Base-by-base conservation (phyloP, 2,797 vertebrate species). In the Hipposideros larvatus region DNA sequence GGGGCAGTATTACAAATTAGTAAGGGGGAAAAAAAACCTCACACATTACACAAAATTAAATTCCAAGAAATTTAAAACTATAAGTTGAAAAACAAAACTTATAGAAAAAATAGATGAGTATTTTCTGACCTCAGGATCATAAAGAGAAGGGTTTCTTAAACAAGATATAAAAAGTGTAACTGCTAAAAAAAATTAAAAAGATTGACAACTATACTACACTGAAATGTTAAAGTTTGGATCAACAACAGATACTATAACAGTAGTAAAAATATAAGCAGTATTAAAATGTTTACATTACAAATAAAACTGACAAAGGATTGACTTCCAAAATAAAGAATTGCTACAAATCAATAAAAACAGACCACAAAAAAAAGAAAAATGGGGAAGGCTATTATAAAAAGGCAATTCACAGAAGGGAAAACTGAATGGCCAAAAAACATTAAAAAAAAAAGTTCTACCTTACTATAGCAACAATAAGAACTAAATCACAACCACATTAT, bases 261-360 rank as follows among this genome's bases (percentile, higher is more conserved):
- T 14, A 65, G 48, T 26, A 61, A 24, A 63, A 61, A 51, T 31
- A 46, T 61, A 90, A 82, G 53, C 22, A 82, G 26, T 61, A 61
- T 24, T 86, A 18, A 59, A 43, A 31, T 5, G 41, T n/a, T 79
- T 61, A 71, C 26, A 43, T 26, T 41, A 18, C 68, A 94, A 88
- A 66, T 65, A 85, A 85, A 84, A 77, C 34, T 57, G 37, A 66
- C 31, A 66, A 92, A 75, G 15, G 37, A 66, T 3, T 75, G 70
- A 92, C 48, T 85, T 46, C 37, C n/a, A 24, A 85, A 85, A 48
- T 57, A 84, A 75, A 75, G 7, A 55, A 46, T 15, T 46, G 28
- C 61, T 46, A 85, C 71, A 92, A 83, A 75, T 66, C 78, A 94
- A 59, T 89, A 66, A 68, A 88, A 88, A 68, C 26, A 94, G 70